A percentile compares a stretch with the other conserved stretches of the same genome.
Evolutionary conservation across 1,140 invertebrate species (phyloP).

Genomic region (Rhynchophorus ferrugineus): DNA sequence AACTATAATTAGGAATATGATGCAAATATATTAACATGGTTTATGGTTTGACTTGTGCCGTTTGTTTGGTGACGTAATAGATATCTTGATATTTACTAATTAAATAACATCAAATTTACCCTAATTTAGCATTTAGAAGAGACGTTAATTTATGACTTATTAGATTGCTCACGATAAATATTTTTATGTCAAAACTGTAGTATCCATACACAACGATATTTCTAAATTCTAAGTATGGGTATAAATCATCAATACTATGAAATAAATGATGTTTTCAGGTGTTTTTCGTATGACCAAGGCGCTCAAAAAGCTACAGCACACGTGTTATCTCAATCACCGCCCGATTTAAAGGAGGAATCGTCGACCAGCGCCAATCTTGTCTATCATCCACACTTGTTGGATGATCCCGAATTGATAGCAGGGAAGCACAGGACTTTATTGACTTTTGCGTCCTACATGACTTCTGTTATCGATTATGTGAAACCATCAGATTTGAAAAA

Average conservation of each 20-base stretch:
- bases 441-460: conserved; percentile 94
- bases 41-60: too few species aligned
- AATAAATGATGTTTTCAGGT: conserved; percentile 47
- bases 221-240: background rate
- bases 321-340: conserved; percentile 50
- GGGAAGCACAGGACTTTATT: conserved; percentile 90
- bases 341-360: conserved; percentile 40
- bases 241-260: background rate
- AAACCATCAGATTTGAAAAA: conserved; percentile 94
- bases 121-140: too few species aligned
- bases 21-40: too few species aligned
- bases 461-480: conserved; percentile 94
- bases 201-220: too few species aligned
- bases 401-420: conserved; percentile 91
- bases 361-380: conserved; percentile 33
- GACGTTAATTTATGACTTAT: too few species aligned
- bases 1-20: too few species aligned
- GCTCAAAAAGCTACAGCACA: conserved; percentile 49
- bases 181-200: too few species aligned
- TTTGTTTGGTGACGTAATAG: too few species aligned
- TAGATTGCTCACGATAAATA: too few species aligned
- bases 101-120: too few species aligned
- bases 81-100: too few species aligned
- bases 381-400: conserved; percentile 83
- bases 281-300: conserved; percentile 66